phyloP scores from a whole-genome alignment of 1,140 invertebrate genomes.

The Nymphalis io region DNA sequence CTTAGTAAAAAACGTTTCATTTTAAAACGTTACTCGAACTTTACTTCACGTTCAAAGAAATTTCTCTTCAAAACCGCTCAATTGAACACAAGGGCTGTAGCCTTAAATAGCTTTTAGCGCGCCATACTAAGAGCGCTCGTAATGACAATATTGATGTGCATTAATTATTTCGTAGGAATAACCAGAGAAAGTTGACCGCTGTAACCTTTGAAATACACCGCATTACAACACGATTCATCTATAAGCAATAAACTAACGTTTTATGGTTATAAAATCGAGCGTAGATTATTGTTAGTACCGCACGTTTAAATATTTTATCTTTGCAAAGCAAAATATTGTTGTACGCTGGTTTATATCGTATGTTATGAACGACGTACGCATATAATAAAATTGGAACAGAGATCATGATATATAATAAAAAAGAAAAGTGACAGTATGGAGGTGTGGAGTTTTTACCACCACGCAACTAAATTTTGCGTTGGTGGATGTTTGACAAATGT shows the following conservation, averaged over 20 bases:
- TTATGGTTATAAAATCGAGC: neutral
- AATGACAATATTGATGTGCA: conserved; percentile 56
- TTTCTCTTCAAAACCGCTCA: conserved; percentile 18
- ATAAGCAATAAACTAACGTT: neutral
- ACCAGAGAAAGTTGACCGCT: conserved; percentile 25
- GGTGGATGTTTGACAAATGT: too few relatives aligned
- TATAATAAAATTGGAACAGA: too few relatives aligned
- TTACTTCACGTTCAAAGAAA: too few relatives aligned
- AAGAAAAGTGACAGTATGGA: too few relatives aligned
- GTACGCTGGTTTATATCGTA: too few relatives aligned
- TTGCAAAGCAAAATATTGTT: neutral
- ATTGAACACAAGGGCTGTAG: neutral
- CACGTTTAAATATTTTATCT: conserved; percentile 1
- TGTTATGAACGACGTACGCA: too few relatives aligned
- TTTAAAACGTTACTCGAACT: too few relatives aligned
- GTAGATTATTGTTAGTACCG: conserved; percentile 3
- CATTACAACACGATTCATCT: conserved; percentile 19
- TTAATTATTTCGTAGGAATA: conserved; percentile 46
- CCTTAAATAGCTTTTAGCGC: conserved; percentile 48
- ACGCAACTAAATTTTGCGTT: too few relatives aligned
- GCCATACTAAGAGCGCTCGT: conserved; percentile 44
- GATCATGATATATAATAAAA: too few relatives aligned
- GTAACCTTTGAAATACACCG: conserved; percentile 20
- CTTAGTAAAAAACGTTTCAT: too few relatives aligned
- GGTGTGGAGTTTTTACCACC: too few relatives aligned